phyloP scores from a whole-genome alignment of 2,797 vertebrate species.

The Oreochromis grahami region DNA sequence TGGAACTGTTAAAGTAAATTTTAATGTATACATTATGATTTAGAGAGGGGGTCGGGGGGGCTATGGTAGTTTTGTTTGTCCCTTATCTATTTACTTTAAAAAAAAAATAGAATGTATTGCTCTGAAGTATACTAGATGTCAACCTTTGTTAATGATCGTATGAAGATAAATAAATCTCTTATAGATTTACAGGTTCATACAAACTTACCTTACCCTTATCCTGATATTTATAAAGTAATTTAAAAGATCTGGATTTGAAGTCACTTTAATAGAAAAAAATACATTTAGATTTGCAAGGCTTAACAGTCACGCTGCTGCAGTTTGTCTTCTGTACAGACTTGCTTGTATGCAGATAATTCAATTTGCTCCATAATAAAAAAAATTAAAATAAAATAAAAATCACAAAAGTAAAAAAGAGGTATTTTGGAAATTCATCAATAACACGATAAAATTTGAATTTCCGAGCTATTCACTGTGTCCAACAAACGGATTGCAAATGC shows the following conservation, averaged over 20 bases:
- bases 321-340: neutral
- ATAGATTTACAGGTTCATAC: neutral
- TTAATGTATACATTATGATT: neutral
- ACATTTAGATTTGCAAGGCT: fast-evolving
- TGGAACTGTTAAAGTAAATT: neutral
- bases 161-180: neutral
- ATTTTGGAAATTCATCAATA: neutral
- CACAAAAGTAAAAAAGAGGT: fast-evolving
- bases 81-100: neutral
- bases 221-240: neutral
- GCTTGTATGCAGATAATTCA: neutral
- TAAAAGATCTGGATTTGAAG: neutral
- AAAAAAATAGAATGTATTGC: neutral
- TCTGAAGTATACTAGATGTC: neutral
- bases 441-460: neutral
- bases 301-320: neutral
- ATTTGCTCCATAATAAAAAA: neutral
- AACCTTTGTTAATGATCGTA: neutral
- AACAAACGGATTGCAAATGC: neutral
- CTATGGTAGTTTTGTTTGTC: neutral
- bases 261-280: neutral
- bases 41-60: fast-evolving
- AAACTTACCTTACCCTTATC: neutral
- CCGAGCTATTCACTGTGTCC: neutral
- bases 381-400: neutral